These are phyloP conservation scores for Latrodectus hesperus DNA, from an alignment of 2,888 invertebrate genomes.

Conservation along the genomic window DNA sequence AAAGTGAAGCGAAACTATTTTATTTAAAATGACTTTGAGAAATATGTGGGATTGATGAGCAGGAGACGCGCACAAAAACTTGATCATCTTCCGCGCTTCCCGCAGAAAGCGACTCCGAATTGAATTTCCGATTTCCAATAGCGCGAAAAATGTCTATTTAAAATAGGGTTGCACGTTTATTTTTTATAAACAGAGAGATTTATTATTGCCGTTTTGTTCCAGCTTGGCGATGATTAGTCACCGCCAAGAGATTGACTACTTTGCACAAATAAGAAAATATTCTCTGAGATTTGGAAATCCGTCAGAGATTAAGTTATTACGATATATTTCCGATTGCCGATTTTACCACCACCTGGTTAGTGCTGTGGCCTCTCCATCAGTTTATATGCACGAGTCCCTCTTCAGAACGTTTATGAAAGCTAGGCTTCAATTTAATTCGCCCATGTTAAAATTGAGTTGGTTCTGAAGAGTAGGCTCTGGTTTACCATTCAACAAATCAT, in stretches of 20 bases:
- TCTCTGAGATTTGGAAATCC: too few species aligned
- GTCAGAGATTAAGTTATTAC: too few species aligned
- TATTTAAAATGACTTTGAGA: neutral
- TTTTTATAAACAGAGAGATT: constrained; percentile 20
- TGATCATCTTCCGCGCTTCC: constrained; percentile 40
- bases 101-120: constrained; percentile 39
- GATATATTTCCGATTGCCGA: too few species aligned
- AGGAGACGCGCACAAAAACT: constrained; percentile 44
- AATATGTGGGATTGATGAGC: constrained; percentile 10
- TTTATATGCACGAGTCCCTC: too few species aligned
- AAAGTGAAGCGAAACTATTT: constrained; percentile 10
- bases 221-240: constrained; percentile 1
- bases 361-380: too few species aligned
- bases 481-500: too few species aligned
- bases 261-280: too few species aligned
- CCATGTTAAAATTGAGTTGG: too few species aligned
- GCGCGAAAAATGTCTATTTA: constrained; percentile 67
- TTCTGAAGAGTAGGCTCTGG: too few species aligned
- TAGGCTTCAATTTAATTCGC: too few species aligned
- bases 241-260: neutral
- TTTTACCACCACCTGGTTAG: too few species aligned
- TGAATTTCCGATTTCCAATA: constrained; percentile 63
- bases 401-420: too few species aligned
- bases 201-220: constrained; percentile 4
- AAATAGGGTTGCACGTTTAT: constrained; percentile 43